Conservation (phyloP, 2,113 vertebrate species). For the Onychostruthus taczanowskii region DNA sequence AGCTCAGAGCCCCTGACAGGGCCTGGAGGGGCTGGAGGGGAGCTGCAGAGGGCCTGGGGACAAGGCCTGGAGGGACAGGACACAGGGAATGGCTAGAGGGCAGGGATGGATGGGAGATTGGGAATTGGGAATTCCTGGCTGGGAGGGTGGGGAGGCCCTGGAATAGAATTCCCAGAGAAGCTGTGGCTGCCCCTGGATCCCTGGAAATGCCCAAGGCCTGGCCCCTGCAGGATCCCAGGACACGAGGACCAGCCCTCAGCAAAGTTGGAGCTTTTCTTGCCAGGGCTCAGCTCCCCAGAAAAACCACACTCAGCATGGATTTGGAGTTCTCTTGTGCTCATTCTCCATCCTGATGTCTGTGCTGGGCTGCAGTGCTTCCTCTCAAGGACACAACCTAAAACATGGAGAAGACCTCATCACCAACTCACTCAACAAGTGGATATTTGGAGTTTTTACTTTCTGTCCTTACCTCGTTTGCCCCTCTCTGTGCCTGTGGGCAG, state of each 20-base stretch:
- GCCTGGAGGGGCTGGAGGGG: neutral
- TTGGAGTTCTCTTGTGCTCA: neutral
- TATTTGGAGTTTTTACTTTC: neutral
- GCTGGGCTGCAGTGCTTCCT: neutral
- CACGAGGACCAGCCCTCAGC: neutral
- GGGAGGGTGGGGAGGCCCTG: accelerated
- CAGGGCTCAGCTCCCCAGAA: neutral
- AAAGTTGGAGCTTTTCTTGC: neutral
- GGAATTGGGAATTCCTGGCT: accelerated
- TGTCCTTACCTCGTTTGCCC: neutral
- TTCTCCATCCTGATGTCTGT: neutral
- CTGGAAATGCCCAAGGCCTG: accelerated
- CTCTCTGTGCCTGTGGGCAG: neutral
- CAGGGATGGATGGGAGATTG: accelerated
- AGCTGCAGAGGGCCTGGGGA: neutral
- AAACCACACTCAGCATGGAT: neutral
- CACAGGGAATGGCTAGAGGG: neutral
- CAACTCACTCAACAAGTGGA: accelerated
- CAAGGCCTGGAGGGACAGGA: neutral
- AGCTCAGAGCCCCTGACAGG: neutral
- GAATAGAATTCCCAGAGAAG: accelerated
- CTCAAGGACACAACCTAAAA: neutral
- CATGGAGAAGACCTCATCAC: neutral
- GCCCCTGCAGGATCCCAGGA: neutral
- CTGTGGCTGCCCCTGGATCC: neutral